These are phyloP conservation scores for Gymnarchus niloticus DNA, from an alignment of 2,113 vertebrate genomes.

Conservation along the genomic window DNA sequence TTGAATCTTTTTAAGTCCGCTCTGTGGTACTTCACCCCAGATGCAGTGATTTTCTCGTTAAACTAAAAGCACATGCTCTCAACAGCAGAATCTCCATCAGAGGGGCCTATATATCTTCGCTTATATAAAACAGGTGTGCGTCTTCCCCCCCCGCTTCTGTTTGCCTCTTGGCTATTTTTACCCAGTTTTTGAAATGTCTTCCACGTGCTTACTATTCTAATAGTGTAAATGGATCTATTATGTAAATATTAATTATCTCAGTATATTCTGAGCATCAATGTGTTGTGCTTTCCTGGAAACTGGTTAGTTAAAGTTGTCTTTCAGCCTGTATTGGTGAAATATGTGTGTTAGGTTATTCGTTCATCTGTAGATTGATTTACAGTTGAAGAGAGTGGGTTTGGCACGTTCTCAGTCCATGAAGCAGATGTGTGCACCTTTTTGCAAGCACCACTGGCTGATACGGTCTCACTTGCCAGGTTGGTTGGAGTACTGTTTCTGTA, in stretches of 20 bases:
- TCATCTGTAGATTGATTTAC: not conserved
- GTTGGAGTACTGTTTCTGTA: no score
- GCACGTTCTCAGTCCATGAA: no score
- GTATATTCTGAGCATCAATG: not conserved
- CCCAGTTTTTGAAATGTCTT: not conserved
- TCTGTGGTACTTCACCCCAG: not conserved
- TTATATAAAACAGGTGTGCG: slow-evolving; percentile 17
- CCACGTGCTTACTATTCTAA: not conserved
- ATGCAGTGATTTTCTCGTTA: not conserved
- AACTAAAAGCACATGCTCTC: slow-evolving; percentile 14
- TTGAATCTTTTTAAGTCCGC: not conserved
- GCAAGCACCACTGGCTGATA: no score
- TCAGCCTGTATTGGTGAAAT: not conserved
- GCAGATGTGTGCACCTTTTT: no score
- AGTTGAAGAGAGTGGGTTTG: not conserved
- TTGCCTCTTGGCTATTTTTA: slow-evolving; percentile 15
- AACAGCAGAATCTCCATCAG: not conserved
- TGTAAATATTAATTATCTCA: slow-evolving; percentile 13
- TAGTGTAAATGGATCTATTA: slow-evolving; percentile 8
- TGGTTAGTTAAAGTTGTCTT: not conserved
- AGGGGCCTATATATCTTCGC: not conserved
- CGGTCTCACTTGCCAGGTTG: no score
- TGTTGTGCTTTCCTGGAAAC: not conserved
- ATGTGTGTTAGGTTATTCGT: not conserved
- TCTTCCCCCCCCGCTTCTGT: not conserved